Evolutionary conservation across 2,797 vertebrate species (phyloP).

Genomic region (Anolis apletophallus): DNA sequence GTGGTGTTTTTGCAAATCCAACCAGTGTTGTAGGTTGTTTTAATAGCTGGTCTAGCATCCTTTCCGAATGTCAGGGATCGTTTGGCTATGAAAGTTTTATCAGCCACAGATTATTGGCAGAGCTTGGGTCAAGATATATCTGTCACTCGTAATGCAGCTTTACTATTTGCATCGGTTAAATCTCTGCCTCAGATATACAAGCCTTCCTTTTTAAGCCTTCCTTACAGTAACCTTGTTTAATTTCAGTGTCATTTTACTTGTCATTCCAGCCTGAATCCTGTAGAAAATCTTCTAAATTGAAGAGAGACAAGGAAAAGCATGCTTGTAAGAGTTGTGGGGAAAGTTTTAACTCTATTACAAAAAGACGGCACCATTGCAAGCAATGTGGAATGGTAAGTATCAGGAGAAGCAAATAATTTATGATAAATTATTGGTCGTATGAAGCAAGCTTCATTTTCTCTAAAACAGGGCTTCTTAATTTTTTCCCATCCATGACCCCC

Average conservation of each 20-base stretch:
- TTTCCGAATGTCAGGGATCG: background rate
- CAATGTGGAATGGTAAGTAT: conserved; percentile 89
- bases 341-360: conserved; percentile 94
- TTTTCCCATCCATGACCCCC: too few relatives aligned
- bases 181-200: background rate
- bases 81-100: background rate
- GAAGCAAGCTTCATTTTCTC: background rate
- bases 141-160: background rate
- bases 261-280: conserved; percentile 77
- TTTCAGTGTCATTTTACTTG: background rate
- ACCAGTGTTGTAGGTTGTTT: background rate
- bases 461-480: background rate
- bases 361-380: conserved; percentile 96
- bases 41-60: background rate
- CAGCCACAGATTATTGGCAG: too few relatives aligned
- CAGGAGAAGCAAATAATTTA: background rate
- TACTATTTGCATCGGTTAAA: conserved; percentile 1
- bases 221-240: background rate
- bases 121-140: background rate
- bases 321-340: conserved; percentile 92
- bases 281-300: conserved; percentile 87
- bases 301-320: conserved; percentile 94
- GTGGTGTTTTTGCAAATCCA: conserved; percentile 5
- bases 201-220: background rate
- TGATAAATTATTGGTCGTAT: background rate